These are phyloP conservation scores for Bombus confusus DNA, from an alignment of 1,140 invertebrate species.

Conservation along the genomic window DNA sequence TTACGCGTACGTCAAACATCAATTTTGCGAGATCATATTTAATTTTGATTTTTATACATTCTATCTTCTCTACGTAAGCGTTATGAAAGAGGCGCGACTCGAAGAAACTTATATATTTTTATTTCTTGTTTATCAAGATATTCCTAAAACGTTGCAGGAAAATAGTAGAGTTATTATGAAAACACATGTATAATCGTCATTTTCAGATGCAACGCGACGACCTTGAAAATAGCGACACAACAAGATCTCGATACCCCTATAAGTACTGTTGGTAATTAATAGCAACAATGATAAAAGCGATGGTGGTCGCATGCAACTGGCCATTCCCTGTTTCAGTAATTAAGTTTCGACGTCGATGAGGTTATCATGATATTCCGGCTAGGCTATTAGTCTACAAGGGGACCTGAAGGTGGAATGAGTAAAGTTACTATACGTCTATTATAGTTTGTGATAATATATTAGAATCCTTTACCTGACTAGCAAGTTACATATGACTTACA, in stretches of 20 bases:
- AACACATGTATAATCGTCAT: neutral
- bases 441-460: conserved; percentile 11
- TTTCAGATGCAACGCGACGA: neutral
- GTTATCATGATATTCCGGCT: conserved; percentile 28
- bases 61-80: neutral
- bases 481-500: neutral
- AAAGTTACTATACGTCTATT: conserved; percentile 18
- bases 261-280: conserved; percentile 29
- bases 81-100: neutral
- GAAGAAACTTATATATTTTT: neutral
- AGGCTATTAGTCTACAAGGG: conserved; percentile 25
- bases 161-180: neutral
- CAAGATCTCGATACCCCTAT: neutral
- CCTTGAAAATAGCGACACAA: neutral
- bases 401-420: neutral
- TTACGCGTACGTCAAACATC: neutral
- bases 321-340: conserved; percentile 41
- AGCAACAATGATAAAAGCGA: conserved; percentile 28
- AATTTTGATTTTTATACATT: neutral
- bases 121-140: neutral
- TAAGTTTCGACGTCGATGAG: conserved; percentile 38
- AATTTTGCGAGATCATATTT: neutral
- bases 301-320: conserved; percentile 24
- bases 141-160: neutral
- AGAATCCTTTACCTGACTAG: neutral